Percentiles rank a stretch among this genome's conserved stretches.
phyloP scores from a whole-genome alignment of 2,888 invertebrate species.

The Meandrusa payeni region DNA sequence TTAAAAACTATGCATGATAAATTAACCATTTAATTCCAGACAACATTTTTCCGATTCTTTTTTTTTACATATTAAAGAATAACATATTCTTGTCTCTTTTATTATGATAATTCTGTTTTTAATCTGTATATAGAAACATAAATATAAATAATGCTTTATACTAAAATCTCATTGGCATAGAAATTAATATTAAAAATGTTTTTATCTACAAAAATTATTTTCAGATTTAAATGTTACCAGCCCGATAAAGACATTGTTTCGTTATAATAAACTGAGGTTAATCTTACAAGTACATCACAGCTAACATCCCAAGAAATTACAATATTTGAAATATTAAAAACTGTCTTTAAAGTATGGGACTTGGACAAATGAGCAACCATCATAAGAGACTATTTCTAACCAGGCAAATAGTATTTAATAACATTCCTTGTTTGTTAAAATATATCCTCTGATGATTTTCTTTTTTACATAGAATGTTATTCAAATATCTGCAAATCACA shows the following conservation, averaged over 20 bases:
- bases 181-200: neutral
- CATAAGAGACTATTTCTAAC: neutral
- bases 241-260: constrained; percentile 21
- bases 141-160: too few species aligned
- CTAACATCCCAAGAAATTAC: constrained; percentile 35
- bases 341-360: constrained; percentile 8
- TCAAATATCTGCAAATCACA: too few species aligned
- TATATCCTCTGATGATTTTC: neutral
- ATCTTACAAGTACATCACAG: constrained; percentile 44
- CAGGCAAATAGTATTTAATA: neutral
- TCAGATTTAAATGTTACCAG: neutral
- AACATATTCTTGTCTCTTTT: too few species aligned
- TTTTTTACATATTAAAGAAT: too few species aligned
- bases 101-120: too few species aligned
- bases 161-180: neutral
- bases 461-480: neutral
- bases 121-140: too few species aligned
- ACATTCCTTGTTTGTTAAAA: neutral
- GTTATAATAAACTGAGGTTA: constrained; percentile 28
- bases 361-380: neutral
- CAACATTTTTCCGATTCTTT: too few species aligned
- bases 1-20: neutral
- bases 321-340: constrained; percentile 12
- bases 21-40: neutral
- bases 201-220: neutral